A percentile compares a stretch with the other conserved stretches of the same genome.
Evolutionary conservation across 2,888 invertebrate species (phyloP).

Genomic region (Oligia fasciuncula): DNA sequence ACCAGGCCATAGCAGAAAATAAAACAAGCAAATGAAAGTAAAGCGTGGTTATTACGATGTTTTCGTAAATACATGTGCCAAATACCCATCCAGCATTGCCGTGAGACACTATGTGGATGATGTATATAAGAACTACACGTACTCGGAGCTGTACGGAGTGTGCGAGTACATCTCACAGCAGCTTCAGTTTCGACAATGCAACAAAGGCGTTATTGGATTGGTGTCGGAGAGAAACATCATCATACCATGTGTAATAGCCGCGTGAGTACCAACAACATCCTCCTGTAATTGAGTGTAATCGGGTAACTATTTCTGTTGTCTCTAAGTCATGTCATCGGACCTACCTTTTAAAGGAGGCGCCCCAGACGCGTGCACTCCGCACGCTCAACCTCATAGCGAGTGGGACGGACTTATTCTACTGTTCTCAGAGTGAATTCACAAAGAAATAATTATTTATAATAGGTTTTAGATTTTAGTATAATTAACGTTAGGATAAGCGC

Average conservation of each 20-base stretch:
- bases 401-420: too few species aligned
- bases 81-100: conserved; percentile 79
- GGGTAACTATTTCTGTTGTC: background rate
- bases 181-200: conserved; percentile 80
- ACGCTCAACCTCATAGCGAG: too few species aligned
- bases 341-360: too few species aligned
- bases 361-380: too few species aligned
- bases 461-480: too few species aligned
- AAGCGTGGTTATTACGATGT: conserved; percentile 85
- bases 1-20: background rate
- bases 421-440: too few species aligned
- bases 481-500: too few species aligned
- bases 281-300: background rate
- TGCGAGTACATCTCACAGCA: conserved; percentile 86
- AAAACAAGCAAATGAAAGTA: conserved; percentile 57
- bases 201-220: conserved; percentile 85
- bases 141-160: conserved; percentile 85
- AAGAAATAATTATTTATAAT: too few species aligned
- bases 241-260: conserved; percentile 89
- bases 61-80: conserved; percentile 83
- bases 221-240: conserved; percentile 87
- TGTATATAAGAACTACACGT: conserved; percentile 79
- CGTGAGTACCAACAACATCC: conserved; percentile 81
- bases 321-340: background rate
- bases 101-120: conserved; percentile 79